Base-by-base conservation (phyloP, 2,888 invertebrate genomes). In the Pterostichus madidus region DNA sequence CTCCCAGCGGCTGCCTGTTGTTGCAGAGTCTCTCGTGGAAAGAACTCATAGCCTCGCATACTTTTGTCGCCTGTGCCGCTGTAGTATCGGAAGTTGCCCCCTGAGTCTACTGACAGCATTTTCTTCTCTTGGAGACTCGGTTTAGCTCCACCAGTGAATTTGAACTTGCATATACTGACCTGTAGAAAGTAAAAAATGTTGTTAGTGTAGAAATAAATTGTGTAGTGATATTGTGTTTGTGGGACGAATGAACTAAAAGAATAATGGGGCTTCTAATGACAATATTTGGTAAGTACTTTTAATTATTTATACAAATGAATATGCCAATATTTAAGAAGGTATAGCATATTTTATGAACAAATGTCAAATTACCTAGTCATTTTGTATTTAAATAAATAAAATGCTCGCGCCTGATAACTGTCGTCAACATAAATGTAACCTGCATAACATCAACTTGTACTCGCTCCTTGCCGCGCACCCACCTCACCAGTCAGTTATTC, bases 111-210 rank as follows among this genome's bases (percentile, higher is more conserved):
- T 0, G 96, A 96, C 0, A 97, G 91, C 94, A 97, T 97, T 89
- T 97, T 97, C 90, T 97, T 97, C 87, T 97, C 97, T 88, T 97
- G 96, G 71, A 97, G 88, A 83, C 95, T 95, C 0, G 97, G 97
- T 85, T 96, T 96, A 0, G 96, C 96, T 0, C 97, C 97, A 0
- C 97, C 97, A 0, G 97, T 97, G 88, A 97, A 97, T 88, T 97
- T 97, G 88, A 97, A 97, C 89, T 97, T 97, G 89, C 97, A 97
- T 87, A 97, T 97, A 84, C 90, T 90, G 15, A 90, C 81, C 81
- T 81, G 71, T 10, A 3, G 1, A 24, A 73, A 73, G 73, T 24
- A 8, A 24, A n/a, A 17, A 46, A 5, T 15, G 44, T n/a, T 2
- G 15, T 59, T 59, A 59, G 59, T 39, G 8, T 3, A 39, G 5